Evolutionary conservation across 1,140 invertebrate genomes (phyloP), one percentile per base, ranked within the genome.

Genomic region (Goniozus legneri): DNA sequence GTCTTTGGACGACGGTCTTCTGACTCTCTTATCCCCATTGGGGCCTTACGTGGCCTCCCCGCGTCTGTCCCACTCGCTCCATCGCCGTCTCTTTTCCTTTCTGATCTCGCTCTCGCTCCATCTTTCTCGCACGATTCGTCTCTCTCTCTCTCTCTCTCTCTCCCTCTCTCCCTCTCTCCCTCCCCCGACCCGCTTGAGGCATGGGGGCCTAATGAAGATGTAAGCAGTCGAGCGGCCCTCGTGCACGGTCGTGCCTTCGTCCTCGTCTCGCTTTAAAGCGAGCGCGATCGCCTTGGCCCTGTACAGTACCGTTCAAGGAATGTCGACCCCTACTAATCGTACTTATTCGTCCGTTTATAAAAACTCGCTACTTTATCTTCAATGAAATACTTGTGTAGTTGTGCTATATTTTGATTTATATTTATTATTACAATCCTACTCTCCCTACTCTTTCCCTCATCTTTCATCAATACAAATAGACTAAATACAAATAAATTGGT

Each of bases 201-300:
- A 67, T 59, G 63, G 59, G 63, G 62, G 67, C 65, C 71, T 75
- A 75, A 75, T 75, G 71, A 74, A 75, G 73, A 76, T 74, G 71
- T 76, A 74, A 75, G 72, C 71, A 74, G 69, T 76, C 70, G 65
- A 54, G 47, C 64, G 64, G 57, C 59, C 62, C 69, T 71, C 66
- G 62, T 69, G 59, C 64, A 65, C 65, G 57, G 52, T 65, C 63
- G 69, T 71, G 64, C 59, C 64, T 67, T 65, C 62, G 50, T 63
- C 63, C 60, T 62, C 60, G 54, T 68, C 60, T 19, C 44, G 21
- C 48, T 34, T 38, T 47, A 32, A 32, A 34, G 36, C 21, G 33
- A 37, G 43, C 38, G 54, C 30, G 41, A 37, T 41, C 52, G 58
- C 35, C 44, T 57, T 52, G 51, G 41, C 36, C 50, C 42, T 49